Evolutionary conservation across 2,113 vertebrate genomes (phyloP).

Genomic region (Oxyura jamaicensis): DNA sequence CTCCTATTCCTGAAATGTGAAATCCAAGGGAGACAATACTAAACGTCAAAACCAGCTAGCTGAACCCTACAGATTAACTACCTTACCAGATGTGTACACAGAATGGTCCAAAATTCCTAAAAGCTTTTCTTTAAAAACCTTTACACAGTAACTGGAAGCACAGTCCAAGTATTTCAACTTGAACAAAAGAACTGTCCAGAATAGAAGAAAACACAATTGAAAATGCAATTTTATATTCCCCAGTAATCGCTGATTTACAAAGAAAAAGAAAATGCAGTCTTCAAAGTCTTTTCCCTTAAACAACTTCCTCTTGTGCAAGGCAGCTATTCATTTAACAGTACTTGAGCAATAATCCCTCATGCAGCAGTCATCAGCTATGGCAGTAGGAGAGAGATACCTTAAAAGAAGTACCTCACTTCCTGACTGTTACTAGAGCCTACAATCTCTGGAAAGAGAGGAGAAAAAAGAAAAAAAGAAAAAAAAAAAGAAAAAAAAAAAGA

Average conservation of each 20-base stretch:
- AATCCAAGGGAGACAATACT: not conserved
- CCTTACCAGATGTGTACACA: not conserved
- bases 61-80: not conserved
- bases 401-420: not conserved
- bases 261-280: not conserved
- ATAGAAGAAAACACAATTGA: not conserved
- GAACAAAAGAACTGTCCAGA: not conserved
- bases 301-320: not conserved
- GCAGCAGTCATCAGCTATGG: not conserved
- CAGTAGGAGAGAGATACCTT: not conserved
- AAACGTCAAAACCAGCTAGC: not conserved
- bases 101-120: not conserved
- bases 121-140: not conserved
- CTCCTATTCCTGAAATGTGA: not conserved
- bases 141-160: not conserved
- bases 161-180: not conserved
- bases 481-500: too few relatives aligned
- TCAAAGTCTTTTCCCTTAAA: not conserved
- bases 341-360: not conserved
- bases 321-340: not conserved
- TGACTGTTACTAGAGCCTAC: not conserved
- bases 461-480: too few relatives aligned
- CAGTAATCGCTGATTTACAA: not conserved
- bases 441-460: not conserved
- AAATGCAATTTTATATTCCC: not conserved